Percentiles rank a stretch among this genome's conserved stretches.
These are phyloP conservation scores for Cisticola juncidis DNA, from an alignment of 2,113 vertebrate genomes.

Conservation along the genomic window DNA sequence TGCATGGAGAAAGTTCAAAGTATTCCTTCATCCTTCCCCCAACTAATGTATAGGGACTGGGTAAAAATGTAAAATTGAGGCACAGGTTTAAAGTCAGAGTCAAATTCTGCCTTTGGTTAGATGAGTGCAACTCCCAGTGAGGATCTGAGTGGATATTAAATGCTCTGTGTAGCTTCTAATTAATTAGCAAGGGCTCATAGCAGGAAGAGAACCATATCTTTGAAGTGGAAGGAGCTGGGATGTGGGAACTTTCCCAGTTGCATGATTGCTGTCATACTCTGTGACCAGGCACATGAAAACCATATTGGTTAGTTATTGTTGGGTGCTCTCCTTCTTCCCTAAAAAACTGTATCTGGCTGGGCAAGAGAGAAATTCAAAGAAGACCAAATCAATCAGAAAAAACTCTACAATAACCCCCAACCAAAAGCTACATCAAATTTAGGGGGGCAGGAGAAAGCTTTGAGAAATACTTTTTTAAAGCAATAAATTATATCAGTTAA, in stretches of 20 bases:
- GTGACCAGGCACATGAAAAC: not conserved
- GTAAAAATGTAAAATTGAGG: slow-evolving; percentile 8
- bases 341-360: not conserved
- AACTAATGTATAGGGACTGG: not conserved
- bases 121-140: slow-evolving; percentile 34
- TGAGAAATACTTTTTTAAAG: not conserved
- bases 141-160: slow-evolving; percentile 37
- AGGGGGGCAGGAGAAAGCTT: not conserved
- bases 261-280: not conserved
- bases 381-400: not conserved
- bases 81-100: slow-evolving; percentile 48
- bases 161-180: slow-evolving; percentile 40
- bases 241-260: not conserved
- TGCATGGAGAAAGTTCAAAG: not conserved
- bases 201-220: not conserved
- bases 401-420: accelerated
- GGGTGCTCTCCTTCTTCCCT: not conserved
- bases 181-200: slow-evolving; percentile 37
- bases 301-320: not conserved
- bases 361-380: not conserved
- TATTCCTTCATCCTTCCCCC: not conserved
- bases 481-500: not conserved
- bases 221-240: slow-evolving; percentile 26
- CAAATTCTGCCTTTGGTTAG: slow-evolving; percentile 57
- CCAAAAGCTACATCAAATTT: not conserved